Evolutionary conservation across 2,113 vertebrate genomes (phyloP).

Genomic region (Ranitomeya variabilis): DNA sequence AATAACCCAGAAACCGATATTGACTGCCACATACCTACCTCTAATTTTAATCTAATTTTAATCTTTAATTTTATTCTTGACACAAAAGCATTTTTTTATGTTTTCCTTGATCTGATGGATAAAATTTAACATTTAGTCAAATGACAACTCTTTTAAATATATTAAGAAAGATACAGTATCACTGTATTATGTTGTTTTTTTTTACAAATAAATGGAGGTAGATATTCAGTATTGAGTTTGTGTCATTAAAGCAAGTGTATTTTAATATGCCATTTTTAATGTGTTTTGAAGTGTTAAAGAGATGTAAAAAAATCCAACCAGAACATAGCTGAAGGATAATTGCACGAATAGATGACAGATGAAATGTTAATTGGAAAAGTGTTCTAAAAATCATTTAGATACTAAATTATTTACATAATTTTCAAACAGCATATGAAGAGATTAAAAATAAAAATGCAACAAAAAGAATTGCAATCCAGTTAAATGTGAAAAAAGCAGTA

Average conservation of each 20-base stretch:
- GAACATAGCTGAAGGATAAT: slow-evolving; percentile 48
- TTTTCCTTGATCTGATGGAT: no score
- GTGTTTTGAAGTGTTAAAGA: slow-evolving; percentile 39
- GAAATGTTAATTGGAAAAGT: slow-evolving; percentile 57
- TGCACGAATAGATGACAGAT: slow-evolving; percentile 53
- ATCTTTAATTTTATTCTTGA: no score
- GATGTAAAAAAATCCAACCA: slow-evolving; percentile 37
- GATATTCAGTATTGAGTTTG: background rate
- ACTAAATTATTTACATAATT: slow-evolving; percentile 50
- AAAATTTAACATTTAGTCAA: background rate
- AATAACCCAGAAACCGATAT: no score
- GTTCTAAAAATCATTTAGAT: slow-evolving; percentile 44
- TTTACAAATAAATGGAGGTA: background rate
- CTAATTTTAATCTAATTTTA: no score
- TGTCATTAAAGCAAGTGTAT: background rate
- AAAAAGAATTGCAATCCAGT: slow-evolving; percentile 1
- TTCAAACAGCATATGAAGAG: slow-evolving; percentile 24
- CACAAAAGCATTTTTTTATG: no score
- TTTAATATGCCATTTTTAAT: slow-evolving; percentile 44
- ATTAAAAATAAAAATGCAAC: slow-evolving; percentile 19
- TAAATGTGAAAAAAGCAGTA: background rate
- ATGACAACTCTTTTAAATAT: background rate
- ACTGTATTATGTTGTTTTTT: background rate
- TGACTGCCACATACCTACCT: no score
- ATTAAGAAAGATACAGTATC: background rate